phyloP scores from a whole-genome alignment of 2,797 vertebrate species.

The Nannoperca australis region DNA sequence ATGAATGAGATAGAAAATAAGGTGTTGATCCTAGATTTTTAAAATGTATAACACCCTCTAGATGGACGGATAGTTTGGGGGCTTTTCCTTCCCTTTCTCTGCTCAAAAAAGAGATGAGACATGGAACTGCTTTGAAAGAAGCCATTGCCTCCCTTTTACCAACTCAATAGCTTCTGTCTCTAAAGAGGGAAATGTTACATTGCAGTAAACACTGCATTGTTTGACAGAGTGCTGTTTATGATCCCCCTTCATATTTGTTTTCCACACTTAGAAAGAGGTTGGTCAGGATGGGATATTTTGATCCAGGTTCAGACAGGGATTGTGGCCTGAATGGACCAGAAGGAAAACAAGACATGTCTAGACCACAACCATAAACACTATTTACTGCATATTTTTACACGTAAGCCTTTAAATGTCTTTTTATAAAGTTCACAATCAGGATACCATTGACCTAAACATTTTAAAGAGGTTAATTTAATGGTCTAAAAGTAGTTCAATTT shows the following conservation, averaged over 20 bases:
- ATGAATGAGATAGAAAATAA: background rate
- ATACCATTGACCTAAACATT: conserved; percentile 11
- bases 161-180: conserved; percentile 45
- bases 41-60: background rate
- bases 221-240: conserved; percentile 59
- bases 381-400: conserved; percentile 63
- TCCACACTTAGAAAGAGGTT: conserved; percentile 58
- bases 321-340: conserved; percentile 52
- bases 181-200: conserved; percentile 31
- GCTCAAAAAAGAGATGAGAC: conserved; percentile 14
- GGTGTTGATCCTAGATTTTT: background rate
- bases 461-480: conserved; percentile 16
- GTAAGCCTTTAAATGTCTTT: conserved; percentile 18
- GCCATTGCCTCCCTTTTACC: conserved; percentile 11
- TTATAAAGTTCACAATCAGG: conserved; percentile 32
- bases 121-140: conserved; percentile 34
- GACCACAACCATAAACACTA: conserved; percentile 61
- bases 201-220: conserved; percentile 39
- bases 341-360: conserved; percentile 69
- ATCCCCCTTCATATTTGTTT: conserved; percentile 65
- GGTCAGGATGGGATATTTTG: conserved; percentile 74
- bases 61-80: background rate
- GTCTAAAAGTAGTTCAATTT: background rate
- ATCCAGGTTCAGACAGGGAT: conserved; percentile 62
- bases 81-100: background rate